Base-by-base conservation (phyloP, 2,888 invertebrate species). In the Caenorhabditis japonica region DNA sequence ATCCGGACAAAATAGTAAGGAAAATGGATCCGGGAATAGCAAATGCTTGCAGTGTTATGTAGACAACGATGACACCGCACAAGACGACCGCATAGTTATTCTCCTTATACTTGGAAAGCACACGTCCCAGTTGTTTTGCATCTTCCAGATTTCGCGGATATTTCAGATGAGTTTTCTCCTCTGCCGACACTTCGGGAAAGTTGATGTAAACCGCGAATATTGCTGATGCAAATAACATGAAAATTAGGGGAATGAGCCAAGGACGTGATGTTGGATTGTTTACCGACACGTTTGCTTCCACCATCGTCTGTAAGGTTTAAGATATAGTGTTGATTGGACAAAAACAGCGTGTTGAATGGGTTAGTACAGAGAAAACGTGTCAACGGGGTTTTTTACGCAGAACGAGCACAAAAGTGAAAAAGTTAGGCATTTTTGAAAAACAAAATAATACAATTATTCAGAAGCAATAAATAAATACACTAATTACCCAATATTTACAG, bases 21-120 rank as follows among this genome's bases (percentile, higher is more conserved):
- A 97, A 99, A 87, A 99, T 92, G 15, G 97, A 97, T 78, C 99
- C 99, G 75, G 99, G 99, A 90, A 99, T 99, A 86, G 97, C 97
- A 91, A 99, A 99, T 75, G 97, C 95, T 92, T 99, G 99, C 87
- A 99, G 91, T 89, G 95, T 95, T 90, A 99, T 93, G 89, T 97
- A 99, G 13, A 93, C 92, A 81, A 94, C 90, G 85, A 94, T 93
- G 76, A 96, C 93, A 84, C 94, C 96, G 81, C 92, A 91, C 88
- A 97, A 90, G 61, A 99, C 77, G 0, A 73, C 73, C 3, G 41
- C n/a, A 53, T 93, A 96, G 90, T 97, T 94, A 88, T 92, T 92
- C 79, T 94, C 94, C 89, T 94, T 97, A 89, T 99, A 99, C 27
- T 76, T 92, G 91, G 89, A 93, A 83, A 99, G 90, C 44, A 99